phyloP scores from a whole-genome alignment of 2,888 invertebrate genomes.

The Apamea sordens region DNA sequence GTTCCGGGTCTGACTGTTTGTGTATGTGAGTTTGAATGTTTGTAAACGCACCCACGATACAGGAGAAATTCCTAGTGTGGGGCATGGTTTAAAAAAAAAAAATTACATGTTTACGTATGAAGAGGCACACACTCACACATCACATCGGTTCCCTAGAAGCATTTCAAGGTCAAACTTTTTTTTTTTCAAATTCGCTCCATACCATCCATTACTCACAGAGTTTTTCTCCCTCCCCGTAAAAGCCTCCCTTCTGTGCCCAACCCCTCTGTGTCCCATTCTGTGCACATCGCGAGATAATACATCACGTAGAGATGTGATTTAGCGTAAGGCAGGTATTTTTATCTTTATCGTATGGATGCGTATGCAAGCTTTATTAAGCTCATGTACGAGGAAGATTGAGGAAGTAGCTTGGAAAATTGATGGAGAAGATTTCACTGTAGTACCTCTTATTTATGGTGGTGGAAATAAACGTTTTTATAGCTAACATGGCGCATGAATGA shows the following conservation, averaged over 20 bases:
- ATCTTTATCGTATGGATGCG: constrained; percentile 4
- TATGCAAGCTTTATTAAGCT: constrained; percentile 14
- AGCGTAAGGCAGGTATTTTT: constrained; percentile 34
- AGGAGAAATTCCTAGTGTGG: too few species aligned
- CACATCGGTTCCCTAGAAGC: constrained; percentile 33
- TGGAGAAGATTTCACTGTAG: not conserved
- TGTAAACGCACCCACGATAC: too few species aligned
- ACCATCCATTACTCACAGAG: constrained; percentile 45
- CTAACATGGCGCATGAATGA: not conserved
- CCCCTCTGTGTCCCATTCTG: constrained; percentile 15
- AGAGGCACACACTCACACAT: too few species aligned
- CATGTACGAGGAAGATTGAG: not conserved
- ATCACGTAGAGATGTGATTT: constrained; percentile 30
- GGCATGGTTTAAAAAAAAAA: too few species aligned
- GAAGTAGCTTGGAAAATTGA: not conserved
- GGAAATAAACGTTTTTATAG: not conserved
- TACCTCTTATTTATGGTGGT: too few species aligned
- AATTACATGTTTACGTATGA: too few species aligned
- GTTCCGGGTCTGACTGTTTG: too few species aligned
- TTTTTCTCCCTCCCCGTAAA: constrained; percentile 41
- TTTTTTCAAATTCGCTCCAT: constrained; percentile 45
- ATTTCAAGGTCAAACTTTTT: constrained; percentile 27
- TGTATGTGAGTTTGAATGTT: too few species aligned
- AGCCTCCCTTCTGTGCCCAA: constrained; percentile 14
- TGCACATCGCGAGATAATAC: constrained; percentile 39